Percentiles rank a stretch among this genome's conserved stretches.
These are phyloP conservation scores for Drosophila leonis DNA, from an alignment of 2,888 invertebrate genomes.

Conservation along the genomic window DNA sequence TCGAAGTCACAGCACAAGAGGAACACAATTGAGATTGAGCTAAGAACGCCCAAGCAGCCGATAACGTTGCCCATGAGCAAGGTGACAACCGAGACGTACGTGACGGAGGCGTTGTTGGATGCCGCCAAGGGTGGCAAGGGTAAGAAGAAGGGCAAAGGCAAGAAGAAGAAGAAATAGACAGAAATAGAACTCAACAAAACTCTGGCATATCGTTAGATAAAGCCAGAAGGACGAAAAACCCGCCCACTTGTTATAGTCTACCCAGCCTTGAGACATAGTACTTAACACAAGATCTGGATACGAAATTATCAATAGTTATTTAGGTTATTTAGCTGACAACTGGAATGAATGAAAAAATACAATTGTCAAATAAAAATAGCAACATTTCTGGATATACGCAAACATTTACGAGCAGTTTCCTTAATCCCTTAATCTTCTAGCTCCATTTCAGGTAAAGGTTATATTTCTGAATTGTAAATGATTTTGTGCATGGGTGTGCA, in stretches of 20 bases:
- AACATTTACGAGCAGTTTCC: not conserved
- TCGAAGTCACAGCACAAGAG: constrained; percentile 90
- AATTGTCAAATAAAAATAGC: constrained; percentile 10
- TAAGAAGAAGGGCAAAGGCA: constrained; percentile 30
- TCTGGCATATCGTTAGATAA: not conserved
- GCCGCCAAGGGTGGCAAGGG: constrained; percentile 33
- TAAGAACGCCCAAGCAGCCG: constrained; percentile 90
- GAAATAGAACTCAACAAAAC: not conserved
- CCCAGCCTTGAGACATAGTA: not conserved
- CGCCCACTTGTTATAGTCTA: not conserved
- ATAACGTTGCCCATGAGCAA: constrained; percentile 87
- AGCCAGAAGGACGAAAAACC: not conserved
- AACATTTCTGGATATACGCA: not conserved
- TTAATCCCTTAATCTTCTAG: not conserved
- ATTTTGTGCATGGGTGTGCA: not conserved
- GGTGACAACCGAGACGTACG: constrained; percentile 89
- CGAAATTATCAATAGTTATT: constrained; percentile 28
- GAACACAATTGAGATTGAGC: constrained; percentile 89
- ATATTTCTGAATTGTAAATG: not conserved
- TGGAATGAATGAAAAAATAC: not conserved
- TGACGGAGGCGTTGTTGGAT: constrained; percentile 86
- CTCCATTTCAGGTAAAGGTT: not conserved
- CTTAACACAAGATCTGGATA: constrained; percentile 13
- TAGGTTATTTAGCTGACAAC: constrained; percentile 13
- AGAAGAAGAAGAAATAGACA: constrained; percentile 29